Conservation (phyloP, 1,140 invertebrate species). For the Magallana angulata region DNA sequence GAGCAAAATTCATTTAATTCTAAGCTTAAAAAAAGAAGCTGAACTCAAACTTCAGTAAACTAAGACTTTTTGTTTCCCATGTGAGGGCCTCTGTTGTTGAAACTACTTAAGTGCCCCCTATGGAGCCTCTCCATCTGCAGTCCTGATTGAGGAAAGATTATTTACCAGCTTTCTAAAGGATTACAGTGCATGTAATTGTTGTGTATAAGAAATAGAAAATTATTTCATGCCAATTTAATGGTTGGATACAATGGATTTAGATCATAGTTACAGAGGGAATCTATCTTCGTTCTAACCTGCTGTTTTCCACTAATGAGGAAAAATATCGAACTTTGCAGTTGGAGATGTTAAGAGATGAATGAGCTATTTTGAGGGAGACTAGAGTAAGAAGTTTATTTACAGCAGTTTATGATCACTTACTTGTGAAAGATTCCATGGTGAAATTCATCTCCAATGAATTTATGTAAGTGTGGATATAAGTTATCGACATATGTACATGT, state of each 20-base stretch:
- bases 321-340: neutral
- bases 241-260: conserved; percentile 16
- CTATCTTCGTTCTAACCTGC: neutral
- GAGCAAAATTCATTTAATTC: too few species aligned
- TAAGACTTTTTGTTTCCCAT: neutral
- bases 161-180: conserved; percentile 30
- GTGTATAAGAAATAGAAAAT: conserved; percentile 32
- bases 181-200: conserved; percentile 30
- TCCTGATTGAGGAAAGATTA: conserved; percentile 35
- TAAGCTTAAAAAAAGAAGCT: too few species aligned
- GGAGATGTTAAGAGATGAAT: too few species aligned
- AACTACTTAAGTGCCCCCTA: conserved; percentile 16
- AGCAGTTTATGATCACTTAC: too few species aligned
- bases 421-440: too few species aligned
- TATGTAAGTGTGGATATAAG: too few species aligned
- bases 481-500: too few species aligned
- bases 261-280: neutral
- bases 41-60: too few species aligned
- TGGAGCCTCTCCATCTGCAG: conserved; percentile 15
- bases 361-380: too few species aligned
- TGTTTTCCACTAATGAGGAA: neutral
- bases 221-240: conserved; percentile 23
- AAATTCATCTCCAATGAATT: too few species aligned
- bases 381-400: too few species aligned
- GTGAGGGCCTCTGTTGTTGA: neutral